Conservation (phyloP, 2,113 vertebrate species). For the Steatornis caripensis region DNA sequence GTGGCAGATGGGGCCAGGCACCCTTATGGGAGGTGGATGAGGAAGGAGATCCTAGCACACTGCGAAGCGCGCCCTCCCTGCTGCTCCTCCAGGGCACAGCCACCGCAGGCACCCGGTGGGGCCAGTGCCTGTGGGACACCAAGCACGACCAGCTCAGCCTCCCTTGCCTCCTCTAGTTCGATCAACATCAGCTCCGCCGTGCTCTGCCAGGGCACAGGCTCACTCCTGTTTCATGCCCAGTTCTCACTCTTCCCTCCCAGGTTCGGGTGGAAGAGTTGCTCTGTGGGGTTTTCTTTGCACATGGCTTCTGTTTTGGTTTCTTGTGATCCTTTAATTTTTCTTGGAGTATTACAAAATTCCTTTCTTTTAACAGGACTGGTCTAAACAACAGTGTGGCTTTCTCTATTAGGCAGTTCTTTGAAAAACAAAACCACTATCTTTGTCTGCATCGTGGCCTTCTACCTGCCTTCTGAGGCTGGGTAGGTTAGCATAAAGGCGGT, state of each 20-base stretch:
- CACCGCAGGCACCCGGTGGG: background rate
- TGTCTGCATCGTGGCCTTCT: background rate
- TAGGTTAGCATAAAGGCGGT: background rate
- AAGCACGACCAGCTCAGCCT: background rate
- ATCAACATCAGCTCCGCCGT: background rate
- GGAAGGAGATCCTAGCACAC: background rate
- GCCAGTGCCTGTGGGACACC: background rate
- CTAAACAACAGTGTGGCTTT: background rate
- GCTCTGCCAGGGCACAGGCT: background rate
- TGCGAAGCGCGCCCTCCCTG: background rate
- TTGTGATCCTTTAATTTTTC: background rate
- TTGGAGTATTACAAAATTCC: background rate
- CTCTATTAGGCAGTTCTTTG: background rate
- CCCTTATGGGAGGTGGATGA: background rate
- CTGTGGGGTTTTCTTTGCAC: background rate
- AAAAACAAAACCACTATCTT: background rate
- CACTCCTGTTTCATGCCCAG: background rate
- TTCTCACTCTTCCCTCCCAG: background rate
- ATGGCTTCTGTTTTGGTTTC: background rate
- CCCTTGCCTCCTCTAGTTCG: background rate
- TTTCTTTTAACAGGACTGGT: background rate
- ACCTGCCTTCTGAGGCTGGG: background rate
- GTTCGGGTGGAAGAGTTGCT: background rate
- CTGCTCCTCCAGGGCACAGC: background rate
- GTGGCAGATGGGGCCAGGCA: slow-evolving; percentile 32